Conservation (phyloP, 1,140 invertebrate genomes). For the Polyergus mexicanus region DNA sequence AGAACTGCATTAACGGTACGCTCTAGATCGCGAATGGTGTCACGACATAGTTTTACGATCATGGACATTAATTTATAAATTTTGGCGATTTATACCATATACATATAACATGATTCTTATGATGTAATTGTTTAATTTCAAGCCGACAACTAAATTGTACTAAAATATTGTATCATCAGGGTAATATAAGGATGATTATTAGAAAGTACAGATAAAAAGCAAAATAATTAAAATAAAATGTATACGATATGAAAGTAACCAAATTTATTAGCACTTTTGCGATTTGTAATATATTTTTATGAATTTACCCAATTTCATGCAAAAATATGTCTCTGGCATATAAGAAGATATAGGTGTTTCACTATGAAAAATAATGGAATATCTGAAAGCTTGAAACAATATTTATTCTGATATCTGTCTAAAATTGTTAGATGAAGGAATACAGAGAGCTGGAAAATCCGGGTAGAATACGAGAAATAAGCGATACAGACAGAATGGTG, state of each 20-base stretch:
- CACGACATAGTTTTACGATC: constrained; percentile 25
- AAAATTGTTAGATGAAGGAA: constrained; percentile 31
- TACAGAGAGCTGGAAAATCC: constrained; percentile 18
- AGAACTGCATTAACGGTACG: constrained; percentile 36
- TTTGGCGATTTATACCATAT: not conserved
- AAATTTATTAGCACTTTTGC: not conserved
- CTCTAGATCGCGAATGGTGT: constrained; percentile 43
- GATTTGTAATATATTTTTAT: not conserved
- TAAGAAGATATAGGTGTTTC: not conserved
- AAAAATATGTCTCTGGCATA: not conserved
- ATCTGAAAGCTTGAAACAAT: constrained; percentile 27
- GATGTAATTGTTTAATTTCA: not conserved
- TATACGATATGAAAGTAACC: not conserved
- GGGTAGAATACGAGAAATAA: constrained; percentile 34
- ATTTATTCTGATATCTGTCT: constrained; percentile 45
- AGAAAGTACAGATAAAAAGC: not conserved
- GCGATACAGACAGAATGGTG: constrained; percentile 17
- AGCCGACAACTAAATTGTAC: not conserved
- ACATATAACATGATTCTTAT: not conserved
- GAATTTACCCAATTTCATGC: not conserved
- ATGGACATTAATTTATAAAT: constrained; percentile 18
- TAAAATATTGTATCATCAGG: not conserved
- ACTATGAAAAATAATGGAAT: constrained; percentile 24
- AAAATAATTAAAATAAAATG: not conserved
- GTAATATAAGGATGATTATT: not conserved